A percentile compares a stretch with the other conserved stretches of the same genome.
phyloP scores from a whole-genome alignment of 2,113 vertebrate species.

The Eclectus roratus region DNA sequence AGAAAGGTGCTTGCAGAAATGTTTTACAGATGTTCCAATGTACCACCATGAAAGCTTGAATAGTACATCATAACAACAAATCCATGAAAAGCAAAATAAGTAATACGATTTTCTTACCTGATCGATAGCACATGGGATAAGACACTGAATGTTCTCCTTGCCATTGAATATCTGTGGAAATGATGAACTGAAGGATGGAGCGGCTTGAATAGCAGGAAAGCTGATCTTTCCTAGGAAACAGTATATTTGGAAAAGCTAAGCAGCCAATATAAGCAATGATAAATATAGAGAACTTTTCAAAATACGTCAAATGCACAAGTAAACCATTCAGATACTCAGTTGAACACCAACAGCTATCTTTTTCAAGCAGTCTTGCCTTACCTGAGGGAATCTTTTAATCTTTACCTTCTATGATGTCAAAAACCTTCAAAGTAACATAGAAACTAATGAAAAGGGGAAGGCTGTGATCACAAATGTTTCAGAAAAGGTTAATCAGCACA shows the following conservation, averaged over 20 bases:
- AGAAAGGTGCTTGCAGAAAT: neutral
- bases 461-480: neutral
- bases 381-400: neutral
- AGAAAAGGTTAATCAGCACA: neutral
- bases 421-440: neutral
- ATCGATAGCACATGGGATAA: slow-evolving; percentile 97
- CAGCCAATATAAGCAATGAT: neutral
- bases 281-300: neutral
- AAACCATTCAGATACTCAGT: neutral
- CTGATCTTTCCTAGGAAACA: slow-evolving; percentile 91
- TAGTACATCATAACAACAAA: neutral
- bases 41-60: neutral
- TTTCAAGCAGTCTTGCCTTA: neutral
- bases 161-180: slow-evolving; percentile 92
- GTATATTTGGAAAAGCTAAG: neutral
- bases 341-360: neutral
- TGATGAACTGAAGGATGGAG: slow-evolving; percentile 93
- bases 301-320: neutral
- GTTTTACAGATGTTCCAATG: neutral
- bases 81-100: neutral
- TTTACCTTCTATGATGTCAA: neutral
- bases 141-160: slow-evolving; percentile 88
- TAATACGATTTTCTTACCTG: slow-evolving; percentile 76
- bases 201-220: slow-evolving; percentile 96
- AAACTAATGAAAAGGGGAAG: neutral